These are phyloP conservation scores for Sitodiplosis mosellana DNA, from an alignment of 1,140 invertebrate species.

Conservation along the genomic window DNA sequence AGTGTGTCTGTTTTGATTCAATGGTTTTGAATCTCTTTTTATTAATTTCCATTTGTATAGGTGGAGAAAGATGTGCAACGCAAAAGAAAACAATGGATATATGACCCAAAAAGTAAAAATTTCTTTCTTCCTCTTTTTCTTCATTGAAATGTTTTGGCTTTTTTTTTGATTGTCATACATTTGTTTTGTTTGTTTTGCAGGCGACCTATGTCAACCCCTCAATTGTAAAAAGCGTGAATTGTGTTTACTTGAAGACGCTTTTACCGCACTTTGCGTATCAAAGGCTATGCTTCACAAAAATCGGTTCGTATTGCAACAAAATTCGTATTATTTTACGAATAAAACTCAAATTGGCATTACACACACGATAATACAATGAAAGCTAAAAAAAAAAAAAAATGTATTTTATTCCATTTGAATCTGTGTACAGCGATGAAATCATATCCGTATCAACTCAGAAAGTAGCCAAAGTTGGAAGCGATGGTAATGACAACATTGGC, in stretches of 20 bases:
- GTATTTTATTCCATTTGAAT: background rate
- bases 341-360: too few relatives aligned
- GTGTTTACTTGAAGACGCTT: conserved; percentile 66
- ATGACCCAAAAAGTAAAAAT: conserved; percentile 51
- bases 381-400: too few relatives aligned
- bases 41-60: too few relatives aligned
- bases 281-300: conserved; percentile 62
- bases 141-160: background rate
- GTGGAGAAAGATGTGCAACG: too few relatives aligned
- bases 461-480: background rate
- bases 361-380: too few relatives aligned
- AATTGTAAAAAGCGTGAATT: conserved; percentile 77
- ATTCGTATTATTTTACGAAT: background rate
- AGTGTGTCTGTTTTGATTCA: too few relatives aligned
- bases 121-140: conserved; percentile 13
- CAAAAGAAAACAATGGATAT: conserved; percentile 51
- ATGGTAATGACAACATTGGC: too few relatives aligned
- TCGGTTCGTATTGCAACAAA: background rate
- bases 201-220: conserved; percentile 65
- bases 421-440: background rate
- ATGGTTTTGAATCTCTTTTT: too few relatives aligned
- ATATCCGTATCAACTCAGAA: too few relatives aligned
- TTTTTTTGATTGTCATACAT: background rate
- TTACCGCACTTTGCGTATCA: conserved; percentile 70
- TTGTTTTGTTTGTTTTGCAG: conserved; percentile 27